These are phyloP conservation scores for Ectropis grisescens DNA, from an alignment of 1,140 invertebrate species.

Conservation along the genomic window DNA sequence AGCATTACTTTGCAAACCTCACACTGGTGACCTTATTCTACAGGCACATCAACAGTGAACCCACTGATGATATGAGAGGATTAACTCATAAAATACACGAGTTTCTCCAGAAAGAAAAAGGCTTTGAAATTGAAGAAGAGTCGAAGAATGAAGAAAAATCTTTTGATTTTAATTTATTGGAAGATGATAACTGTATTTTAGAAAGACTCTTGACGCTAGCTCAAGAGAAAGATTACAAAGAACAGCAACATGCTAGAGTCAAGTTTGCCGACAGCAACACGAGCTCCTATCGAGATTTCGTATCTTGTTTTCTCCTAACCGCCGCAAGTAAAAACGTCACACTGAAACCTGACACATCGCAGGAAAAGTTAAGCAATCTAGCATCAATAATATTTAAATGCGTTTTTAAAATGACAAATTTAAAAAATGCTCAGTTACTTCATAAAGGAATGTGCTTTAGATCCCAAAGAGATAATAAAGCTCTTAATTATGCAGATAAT, in stretches of 20 bases:
- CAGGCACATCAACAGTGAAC: conserved; percentile 32
- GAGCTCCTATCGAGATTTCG: conserved; percentile 39
- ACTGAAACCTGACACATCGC: conserved; percentile 49
- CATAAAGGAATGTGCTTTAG: conserved; percentile 69
- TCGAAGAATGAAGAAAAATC: conserved; percentile 8
- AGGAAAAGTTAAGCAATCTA: conserved; percentile 54
- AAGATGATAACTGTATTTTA: conserved; percentile 55
- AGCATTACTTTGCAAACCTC: conserved; percentile 39
- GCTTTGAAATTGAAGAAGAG: conserved; percentile 4
- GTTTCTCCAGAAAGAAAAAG: conserved; percentile 7
- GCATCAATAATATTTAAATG: conserved; percentile 75
- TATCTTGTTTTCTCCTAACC: conserved; percentile 72
- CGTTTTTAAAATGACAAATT: conserved; percentile 69
- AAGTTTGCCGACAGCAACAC: conserved; percentile 39
- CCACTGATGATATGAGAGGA: conserved; percentile 25
- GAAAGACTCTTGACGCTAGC: conserved; percentile 49
- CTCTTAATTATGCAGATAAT: conserved; percentile 78
- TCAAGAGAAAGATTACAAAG: conserved; percentile 51
- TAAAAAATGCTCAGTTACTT: conserved; percentile 62
- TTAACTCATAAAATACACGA: conserved; percentile 31
- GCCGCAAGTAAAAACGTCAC: conserved; percentile 28
- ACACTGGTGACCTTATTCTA: conserved; percentile 39
- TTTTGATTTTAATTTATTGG: conserved; percentile 35
- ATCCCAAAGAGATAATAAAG: conserved; percentile 73
- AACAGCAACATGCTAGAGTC: conserved; percentile 42